These are phyloP conservation scores for Blera fallax DNA, from an alignment of 2,888 invertebrate species.

Conservation along the genomic window DNA sequence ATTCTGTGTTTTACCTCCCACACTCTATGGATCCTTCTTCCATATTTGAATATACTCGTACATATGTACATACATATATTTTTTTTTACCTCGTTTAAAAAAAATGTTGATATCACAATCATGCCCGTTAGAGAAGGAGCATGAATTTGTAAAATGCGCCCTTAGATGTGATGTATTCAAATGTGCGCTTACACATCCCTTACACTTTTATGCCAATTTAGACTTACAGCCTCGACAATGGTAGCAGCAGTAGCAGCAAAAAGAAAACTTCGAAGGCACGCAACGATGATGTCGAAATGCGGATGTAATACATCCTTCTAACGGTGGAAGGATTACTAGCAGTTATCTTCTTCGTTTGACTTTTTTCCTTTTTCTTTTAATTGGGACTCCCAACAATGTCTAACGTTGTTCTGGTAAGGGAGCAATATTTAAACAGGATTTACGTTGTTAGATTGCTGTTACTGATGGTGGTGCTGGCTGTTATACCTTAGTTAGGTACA, in stretches of 20 bases:
- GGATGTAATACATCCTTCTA: slow-evolving; percentile 15
- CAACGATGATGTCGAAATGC: slow-evolving; percentile 23
- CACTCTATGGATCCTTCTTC: slow-evolving; percentile 22
- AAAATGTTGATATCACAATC: slow-evolving; percentile 44
- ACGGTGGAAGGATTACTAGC: slow-evolving; percentile 6
- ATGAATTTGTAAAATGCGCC: slow-evolving; percentile 31
- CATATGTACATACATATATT: no score
- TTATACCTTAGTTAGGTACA: background rate
- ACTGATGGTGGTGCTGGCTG: background rate
- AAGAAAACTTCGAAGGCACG: slow-evolving; percentile 26
- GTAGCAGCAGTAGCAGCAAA: background rate
- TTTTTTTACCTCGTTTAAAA: background rate
- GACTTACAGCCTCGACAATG: slow-evolving; percentile 28
- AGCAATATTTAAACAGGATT: slow-evolving; percentile 5
- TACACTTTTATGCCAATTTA: slow-evolving; percentile 47
- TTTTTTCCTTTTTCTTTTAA: slow-evolving; percentile 6
- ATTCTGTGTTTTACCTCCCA: slow-evolving; percentile 29
- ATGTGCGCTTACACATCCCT: slow-evolving; percentile 11
- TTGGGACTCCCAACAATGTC: slow-evolving; percentile 22
- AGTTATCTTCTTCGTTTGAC: slow-evolving; percentile 9
- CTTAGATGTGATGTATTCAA: slow-evolving; percentile 4
- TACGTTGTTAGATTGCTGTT: background rate
- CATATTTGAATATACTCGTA: no score
- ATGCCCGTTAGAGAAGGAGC: slow-evolving; percentile 32
- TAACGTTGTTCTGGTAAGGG: slow-evolving; percentile 1